A percentile compares a stretch with the other conserved stretches of the same genome.
These are phyloP conservation scores for Sycon ciliatum DNA, from an alignment of 37 sponge, comb jelly and placozoan genomes.

Conservation along the genomic window DNA sequence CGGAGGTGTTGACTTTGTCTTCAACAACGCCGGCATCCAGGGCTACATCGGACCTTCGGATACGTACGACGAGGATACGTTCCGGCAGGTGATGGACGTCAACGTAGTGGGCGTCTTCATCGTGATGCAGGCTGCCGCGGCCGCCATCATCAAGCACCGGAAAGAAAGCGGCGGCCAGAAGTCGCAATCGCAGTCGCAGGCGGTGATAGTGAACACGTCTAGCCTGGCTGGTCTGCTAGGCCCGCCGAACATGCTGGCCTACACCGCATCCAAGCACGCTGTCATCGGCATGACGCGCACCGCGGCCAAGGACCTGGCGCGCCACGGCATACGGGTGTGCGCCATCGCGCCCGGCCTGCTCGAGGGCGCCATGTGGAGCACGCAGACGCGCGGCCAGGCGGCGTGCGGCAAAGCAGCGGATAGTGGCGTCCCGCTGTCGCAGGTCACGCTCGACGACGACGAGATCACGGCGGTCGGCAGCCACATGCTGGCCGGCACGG, in stretches of 20 bases:
- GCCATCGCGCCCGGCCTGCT: conserved; percentile 68
- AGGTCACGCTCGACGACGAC: neutral
- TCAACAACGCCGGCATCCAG: conserved; percentile 82
- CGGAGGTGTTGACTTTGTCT: conserved; percentile 53
- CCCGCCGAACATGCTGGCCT: conserved; percentile 66
- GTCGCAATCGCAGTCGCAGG: conserved; percentile 27
- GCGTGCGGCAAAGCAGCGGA: conserved; percentile 22
- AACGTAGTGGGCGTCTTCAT: conserved; percentile 65
- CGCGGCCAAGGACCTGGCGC: conserved; percentile 72
- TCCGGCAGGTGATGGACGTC: conserved; percentile 36
- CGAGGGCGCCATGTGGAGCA: conserved; percentile 64
- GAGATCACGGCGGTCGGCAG: neutral
- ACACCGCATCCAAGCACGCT: conserved; percentile 74
- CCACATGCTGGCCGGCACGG: conserved; percentile 26
- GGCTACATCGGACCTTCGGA: conserved; percentile 49
- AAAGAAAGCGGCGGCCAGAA: no score
- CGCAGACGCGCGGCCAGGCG: conserved; percentile 58
- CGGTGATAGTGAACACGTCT: conserved; percentile 77
- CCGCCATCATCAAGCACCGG: conserved; percentile 51
- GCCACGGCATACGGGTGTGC: conserved; percentile 57
- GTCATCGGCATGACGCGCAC: conserved; percentile 70
- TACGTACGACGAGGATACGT: conserved; percentile 28
- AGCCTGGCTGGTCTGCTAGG: conserved; percentile 73
- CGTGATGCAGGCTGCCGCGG: conserved; percentile 46
- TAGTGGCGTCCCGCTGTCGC: no score